phyloP scores from a whole-genome alignment of 2,113 vertebrate genomes.

The Percina caprodes region DNA sequence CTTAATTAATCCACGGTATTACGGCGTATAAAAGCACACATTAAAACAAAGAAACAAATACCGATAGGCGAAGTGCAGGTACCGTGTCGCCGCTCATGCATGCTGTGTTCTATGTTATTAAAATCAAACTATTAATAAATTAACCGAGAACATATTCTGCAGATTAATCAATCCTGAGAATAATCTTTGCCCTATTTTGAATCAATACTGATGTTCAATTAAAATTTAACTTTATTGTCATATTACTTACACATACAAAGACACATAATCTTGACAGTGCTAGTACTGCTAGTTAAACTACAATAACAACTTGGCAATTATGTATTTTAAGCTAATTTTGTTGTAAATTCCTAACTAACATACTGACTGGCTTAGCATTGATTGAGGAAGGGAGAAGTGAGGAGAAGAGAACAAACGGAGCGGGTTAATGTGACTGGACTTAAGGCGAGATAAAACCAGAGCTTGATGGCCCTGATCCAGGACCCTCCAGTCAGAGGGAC shows the following conservation, averaged over 20 bases:
- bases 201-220: not conserved
- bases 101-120: too few relatives aligned
- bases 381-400: conserved; percentile 58
- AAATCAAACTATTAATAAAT: too few relatives aligned
- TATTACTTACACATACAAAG: not conserved
- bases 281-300: not conserved
- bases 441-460: conserved; percentile 60
- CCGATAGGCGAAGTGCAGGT: too few relatives aligned
- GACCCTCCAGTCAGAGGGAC: conserved; percentile 69
- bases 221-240: not conserved
- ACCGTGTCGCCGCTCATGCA: too few relatives aligned
- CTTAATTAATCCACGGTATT: too few relatives aligned
- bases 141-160: too few relatives aligned
- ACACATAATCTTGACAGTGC: not conserved
- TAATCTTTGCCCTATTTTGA: not conserved
- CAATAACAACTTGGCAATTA: conserved; percentile 35
- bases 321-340: conserved; percentile 53
- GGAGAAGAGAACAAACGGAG: conserved; percentile 28
- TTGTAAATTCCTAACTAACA: conserved; percentile 74
- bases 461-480: conserved; percentile 44
- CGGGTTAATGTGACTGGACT: conserved; percentile 60
- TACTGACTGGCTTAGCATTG: conserved; percentile 78
- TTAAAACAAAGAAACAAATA: too few relatives aligned
- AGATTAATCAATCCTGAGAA: too few relatives aligned
- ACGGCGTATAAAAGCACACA: too few relatives aligned